Evolutionary conservation across 2,113 vertebrate genomes (phyloP).

Genomic region (Rana temporaria): DNA sequence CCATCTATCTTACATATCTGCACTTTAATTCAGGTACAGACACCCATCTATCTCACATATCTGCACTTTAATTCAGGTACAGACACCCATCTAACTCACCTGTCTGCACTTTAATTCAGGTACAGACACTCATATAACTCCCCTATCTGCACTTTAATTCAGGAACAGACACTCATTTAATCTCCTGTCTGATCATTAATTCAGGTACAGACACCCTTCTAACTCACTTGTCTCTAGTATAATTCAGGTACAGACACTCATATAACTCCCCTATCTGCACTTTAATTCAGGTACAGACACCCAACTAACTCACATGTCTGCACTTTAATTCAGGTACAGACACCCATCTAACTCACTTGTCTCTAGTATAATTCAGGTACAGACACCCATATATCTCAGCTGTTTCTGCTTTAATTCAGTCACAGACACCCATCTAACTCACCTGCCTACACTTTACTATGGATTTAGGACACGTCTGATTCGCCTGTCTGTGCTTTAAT

Average conservation of each 20-base stretch:
- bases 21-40: neutral
- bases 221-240: neutral
- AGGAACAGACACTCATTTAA: neutral
- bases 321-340: no score
- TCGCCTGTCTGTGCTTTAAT: neutral
- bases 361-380: no score
- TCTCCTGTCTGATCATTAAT: neutral
- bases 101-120: neutral
- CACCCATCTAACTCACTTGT: no score
- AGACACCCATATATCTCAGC: no score
- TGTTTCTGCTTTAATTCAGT: no score
- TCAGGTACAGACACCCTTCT: neutral
- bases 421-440: constrained; percentile 42
- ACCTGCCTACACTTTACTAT: neutral
- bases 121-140: neutral
- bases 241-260: no score
- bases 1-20: constrained; percentile 38
- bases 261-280: no score
- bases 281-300: no score
- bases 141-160: neutral
- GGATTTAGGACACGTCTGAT: constrained; percentile 42
- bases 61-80: neutral
- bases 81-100: neutral
- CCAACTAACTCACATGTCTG: no score
- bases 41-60: no score